Evolutionary conservation across 2,113 vertebrate genomes (phyloP), one percentile per base, ranked within the genome.

Genomic region (Anguilla rostrata): DNA sequence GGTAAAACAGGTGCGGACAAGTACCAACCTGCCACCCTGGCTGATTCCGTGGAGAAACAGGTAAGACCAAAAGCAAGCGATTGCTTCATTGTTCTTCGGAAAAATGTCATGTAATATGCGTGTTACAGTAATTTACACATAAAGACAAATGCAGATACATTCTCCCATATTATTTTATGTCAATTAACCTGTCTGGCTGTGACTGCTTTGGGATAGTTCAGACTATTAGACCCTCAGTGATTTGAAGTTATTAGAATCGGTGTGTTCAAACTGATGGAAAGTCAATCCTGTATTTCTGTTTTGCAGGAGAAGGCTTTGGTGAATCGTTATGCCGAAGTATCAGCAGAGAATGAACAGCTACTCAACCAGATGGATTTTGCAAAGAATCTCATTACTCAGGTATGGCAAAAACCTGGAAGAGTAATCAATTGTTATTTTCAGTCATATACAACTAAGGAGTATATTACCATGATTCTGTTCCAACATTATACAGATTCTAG

Each of bases 1-100:
- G 95, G 91, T 0, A 91, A 78, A 39, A 89, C 89, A 0, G 89
- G 94, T 83, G 85, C 93, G 85, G 95, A 96, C 90, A 97, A 91
- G 84, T 88, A 95, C 57, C 89, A 86, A 29, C 90, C 93, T 41
- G 89, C 90, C 4, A 94, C 96, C 0, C 94, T 99, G 85, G 93
- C 95, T 84, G 96, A 98, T 14, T 93, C 95, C 89, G 94, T 98
- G 91, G 94, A 96, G 91, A 95, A 94, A 90, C 94, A 98, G 98
- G 98, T 98, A 89, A 92, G 85, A 83, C 2, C 8, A 39, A 53
- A 26, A 43, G 16, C 43, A n/a, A 79, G 0, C 14, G 81, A 49
- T 83, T n/a, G 46, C 29, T 83, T 39, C 3, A 39, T 83, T 83
- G 6, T 18, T 40, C 78, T 78, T 43, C 18, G 26, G 43, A 29